phyloP scores from a whole-genome alignment of 2,797 vertebrate genomes.

The Labeo calbasu region DNA sequence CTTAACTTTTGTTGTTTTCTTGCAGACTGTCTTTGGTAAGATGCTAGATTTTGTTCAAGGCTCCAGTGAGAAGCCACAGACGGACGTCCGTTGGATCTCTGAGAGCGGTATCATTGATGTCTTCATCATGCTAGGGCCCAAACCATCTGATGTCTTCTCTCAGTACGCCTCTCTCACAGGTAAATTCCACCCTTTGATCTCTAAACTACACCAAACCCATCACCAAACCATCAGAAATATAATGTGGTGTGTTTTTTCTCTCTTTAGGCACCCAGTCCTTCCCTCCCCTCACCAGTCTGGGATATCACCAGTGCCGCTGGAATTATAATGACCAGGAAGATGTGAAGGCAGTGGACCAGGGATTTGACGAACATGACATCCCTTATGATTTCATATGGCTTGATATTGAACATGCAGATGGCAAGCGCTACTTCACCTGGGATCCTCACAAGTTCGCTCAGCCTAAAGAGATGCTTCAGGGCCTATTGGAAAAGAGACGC shows the following conservation, averaged over 20 bases:
- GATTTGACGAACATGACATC: constrained; percentile 89
- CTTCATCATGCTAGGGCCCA: constrained; percentile 89
- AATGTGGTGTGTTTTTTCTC: neutral
- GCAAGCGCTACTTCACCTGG: constrained; percentile 98
- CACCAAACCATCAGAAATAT: neutral
- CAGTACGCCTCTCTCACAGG: constrained; percentile 92
- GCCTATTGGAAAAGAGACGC: constrained; percentile 81
- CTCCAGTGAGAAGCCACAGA: constrained; percentile 91
- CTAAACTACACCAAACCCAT: neutral
- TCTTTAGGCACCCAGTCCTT: constrained; percentile 89
- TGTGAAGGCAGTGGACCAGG: constrained; percentile 83
- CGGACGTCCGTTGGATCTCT: constrained; percentile 93
- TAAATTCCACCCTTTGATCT: constrained; percentile 56
- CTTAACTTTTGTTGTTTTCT: neutral
- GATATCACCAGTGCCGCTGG: constrained; percentile 97
- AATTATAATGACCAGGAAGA: constrained; percentile 96
- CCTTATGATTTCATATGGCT: constrained; percentile 95
- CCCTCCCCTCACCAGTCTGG: constrained; percentile 86
- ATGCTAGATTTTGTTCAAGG: constrained; percentile 89
- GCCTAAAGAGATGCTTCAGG: constrained; percentile 86
- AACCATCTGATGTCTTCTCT: constrained; percentile 79
- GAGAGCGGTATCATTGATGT: constrained; percentile 92
- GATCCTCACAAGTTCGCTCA: constrained; percentile 88
- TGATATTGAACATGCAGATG: constrained; percentile 94
- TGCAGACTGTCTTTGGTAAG: constrained; percentile 82